phyloP scores from a whole-genome alignment of 2,113 vertebrate genomes.

The Lepus europaeus region DNA sequence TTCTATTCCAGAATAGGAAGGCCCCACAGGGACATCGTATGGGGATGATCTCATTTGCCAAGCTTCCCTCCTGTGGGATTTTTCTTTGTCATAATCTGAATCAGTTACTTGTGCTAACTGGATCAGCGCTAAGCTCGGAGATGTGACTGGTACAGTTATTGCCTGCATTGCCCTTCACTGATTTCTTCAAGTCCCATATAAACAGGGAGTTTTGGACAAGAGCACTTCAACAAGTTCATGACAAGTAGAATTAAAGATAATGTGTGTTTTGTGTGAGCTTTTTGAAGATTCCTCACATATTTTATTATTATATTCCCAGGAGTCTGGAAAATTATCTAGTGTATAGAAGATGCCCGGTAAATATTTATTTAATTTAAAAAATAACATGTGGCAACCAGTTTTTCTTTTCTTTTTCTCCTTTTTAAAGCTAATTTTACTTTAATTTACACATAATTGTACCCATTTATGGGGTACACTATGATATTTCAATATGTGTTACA shows the following conservation, averaged over 20 bases:
- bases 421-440: too few species aligned
- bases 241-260: too few species aligned
- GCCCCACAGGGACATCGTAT: neutral
- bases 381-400: neutral
- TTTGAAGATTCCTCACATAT: neutral
- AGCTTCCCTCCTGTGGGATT: neutral
- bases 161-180: neutral
- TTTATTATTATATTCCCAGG: neutral
- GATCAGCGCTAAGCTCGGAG: neutral
- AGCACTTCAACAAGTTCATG: too few species aligned
- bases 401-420: too few species aligned
- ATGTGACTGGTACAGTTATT: neutral
- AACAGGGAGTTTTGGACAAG: neutral
- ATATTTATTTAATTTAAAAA: conserved; percentile 44
- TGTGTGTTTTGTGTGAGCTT: too few species aligned
- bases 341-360: neutral
- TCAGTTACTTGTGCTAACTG: neutral
- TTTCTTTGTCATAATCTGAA: neutral
- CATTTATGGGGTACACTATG: too few species aligned
- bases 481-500: too few species aligned
- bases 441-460: too few species aligned
- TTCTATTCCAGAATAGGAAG: neutral
- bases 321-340: neutral
- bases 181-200: neutral
- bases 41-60: neutral